phyloP scores from a whole-genome alignment of 2,113 vertebrate species.

The Peucedramus taeniatus region DNA sequence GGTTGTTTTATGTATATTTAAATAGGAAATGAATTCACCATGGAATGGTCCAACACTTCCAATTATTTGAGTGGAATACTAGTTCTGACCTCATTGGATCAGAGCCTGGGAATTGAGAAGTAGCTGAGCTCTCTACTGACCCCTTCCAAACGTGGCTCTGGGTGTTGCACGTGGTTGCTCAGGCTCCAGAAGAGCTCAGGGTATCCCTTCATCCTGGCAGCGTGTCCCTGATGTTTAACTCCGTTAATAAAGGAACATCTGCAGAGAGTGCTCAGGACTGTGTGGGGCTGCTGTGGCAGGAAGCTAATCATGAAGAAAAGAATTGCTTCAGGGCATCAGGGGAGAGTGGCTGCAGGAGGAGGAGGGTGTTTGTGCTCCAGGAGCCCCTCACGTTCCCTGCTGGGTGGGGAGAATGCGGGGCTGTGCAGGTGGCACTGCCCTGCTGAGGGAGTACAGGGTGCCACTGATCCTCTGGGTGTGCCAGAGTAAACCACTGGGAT shows the following conservation, averaged over 20 bases:
- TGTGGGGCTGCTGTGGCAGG: background rate
- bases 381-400: rapidly evolving
- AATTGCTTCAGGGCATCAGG: background rate
- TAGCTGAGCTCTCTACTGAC: slow-evolving; percentile 1
- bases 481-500: rapidly evolving
- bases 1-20: background rate
- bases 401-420: rapidly evolving
- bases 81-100: slow-evolving; percentile 26
- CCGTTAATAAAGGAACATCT: background rate
- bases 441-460: rapidly evolving
- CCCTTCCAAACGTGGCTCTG: background rate
- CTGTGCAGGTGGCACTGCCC: background rate
- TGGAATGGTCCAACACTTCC: slow-evolving; percentile 49
- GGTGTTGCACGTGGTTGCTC: background rate
- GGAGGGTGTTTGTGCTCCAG: background rate
- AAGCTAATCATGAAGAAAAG: background rate
- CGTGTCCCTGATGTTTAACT: background rate
- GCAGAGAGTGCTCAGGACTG: background rate
- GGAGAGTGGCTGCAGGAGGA: background rate
- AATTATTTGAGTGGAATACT: slow-evolving; percentile 55
- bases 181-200: background rate
- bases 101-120: slow-evolving; percentile 19
- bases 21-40: slow-evolving; percentile 45
- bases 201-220: background rate
- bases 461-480: rapidly evolving